Evolutionary conservation across 2,113 vertebrate genomes (phyloP).

Genomic region (Spizaetus ornatus): DNA sequence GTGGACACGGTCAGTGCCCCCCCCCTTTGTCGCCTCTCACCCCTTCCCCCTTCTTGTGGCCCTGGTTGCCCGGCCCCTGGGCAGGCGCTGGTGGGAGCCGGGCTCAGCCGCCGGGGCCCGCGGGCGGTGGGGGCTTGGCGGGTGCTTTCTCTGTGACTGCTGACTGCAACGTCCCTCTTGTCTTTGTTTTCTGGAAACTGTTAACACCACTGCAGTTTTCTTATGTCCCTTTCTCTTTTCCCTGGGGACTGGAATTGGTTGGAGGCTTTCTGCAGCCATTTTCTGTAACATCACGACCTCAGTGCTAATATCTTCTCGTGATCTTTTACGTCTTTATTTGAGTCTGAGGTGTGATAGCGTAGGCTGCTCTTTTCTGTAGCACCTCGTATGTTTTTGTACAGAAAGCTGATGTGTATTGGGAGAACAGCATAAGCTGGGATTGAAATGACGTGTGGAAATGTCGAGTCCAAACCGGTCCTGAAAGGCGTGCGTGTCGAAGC

Average conservation of each 20-base stretch:
- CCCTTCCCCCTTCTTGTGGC: too few relatives aligned
- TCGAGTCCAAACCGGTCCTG: accelerated
- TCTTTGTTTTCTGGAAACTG: accelerated
- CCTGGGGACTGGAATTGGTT: accelerated
- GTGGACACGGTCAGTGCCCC: not conserved
- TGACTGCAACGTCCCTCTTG: accelerated
- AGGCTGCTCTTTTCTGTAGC: accelerated
- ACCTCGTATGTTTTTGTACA: accelerated
- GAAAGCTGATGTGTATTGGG: accelerated
- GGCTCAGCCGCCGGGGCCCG: not conserved
- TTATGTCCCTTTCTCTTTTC: accelerated
- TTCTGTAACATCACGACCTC: accelerated
- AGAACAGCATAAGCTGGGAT: accelerated
- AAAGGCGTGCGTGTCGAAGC: accelerated
- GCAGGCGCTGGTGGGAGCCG: too few relatives aligned
- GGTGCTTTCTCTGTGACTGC: accelerated
- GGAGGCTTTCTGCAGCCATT: accelerated
- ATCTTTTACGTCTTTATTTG: accelerated
- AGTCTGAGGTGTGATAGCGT: accelerated
- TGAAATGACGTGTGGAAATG: accelerated
- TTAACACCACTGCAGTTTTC: accelerated
- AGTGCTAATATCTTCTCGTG: accelerated
- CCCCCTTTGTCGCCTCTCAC: too few relatives aligned
- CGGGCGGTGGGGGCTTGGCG: slow-evolving; percentile 56
- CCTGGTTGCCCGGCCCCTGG: too few relatives aligned